Conservation (phyloP, 53 echinoderm and acorn worm species). For the Echinometra lucunter region DNA sequence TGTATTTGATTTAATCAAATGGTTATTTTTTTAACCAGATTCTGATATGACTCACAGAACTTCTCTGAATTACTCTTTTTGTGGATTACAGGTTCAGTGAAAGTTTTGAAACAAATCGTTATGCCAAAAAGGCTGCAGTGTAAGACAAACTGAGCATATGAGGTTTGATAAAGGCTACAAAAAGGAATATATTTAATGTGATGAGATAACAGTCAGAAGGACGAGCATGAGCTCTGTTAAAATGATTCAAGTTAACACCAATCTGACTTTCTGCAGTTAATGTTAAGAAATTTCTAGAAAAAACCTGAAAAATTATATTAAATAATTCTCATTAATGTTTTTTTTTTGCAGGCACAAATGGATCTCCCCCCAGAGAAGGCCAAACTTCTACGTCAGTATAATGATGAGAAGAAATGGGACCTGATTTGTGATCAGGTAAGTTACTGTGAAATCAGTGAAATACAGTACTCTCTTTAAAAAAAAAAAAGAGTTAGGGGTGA, state of each 20-base stretch:
- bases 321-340: neutral
- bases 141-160: neutral
- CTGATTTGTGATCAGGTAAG: constrained; percentile 99
- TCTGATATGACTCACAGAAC: constrained; percentile 2
- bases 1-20: neutral
- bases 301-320: neutral
- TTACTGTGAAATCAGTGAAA: too few relatives aligned
- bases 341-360: constrained; percentile 88
- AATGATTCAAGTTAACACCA: too few relatives aligned
- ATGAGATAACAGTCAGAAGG: too few relatives aligned
- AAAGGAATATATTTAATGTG: too few relatives aligned
- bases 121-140: neutral
- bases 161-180: neutral
- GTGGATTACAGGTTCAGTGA: neutral
- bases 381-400: constrained; percentile 92
- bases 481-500: too few relatives aligned
- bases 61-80: neutral
- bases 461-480: too few relatives aligned
- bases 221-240: too few relatives aligned
- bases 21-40: neutral
- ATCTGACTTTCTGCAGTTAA: neutral
- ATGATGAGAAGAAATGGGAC: constrained; percentile 99
- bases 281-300: neutral
- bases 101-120: neutral
- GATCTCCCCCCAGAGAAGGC: constrained; percentile 99